phyloP scores from a whole-genome alignment of 2,888 invertebrate genomes.

The Hydropsyche betteni region DNA sequence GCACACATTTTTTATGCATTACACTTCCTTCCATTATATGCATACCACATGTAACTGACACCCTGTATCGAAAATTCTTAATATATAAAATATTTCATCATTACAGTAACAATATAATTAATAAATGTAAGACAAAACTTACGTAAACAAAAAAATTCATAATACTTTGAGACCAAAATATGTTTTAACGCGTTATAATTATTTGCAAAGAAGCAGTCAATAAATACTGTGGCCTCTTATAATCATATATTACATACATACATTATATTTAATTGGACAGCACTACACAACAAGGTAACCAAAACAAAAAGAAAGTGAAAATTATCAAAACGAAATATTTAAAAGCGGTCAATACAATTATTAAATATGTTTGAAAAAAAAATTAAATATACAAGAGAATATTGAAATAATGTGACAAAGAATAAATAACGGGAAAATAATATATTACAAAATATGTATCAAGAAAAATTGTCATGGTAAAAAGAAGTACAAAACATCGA shows the following conservation, averaged over 20 bases:
- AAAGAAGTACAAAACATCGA: neutral
- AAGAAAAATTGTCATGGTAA: slow-evolving; percentile 8
- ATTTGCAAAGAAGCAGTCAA: neutral
- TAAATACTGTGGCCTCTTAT: too few species aligned
- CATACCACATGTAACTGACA: slow-evolving; percentile 26
- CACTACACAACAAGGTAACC: too few species aligned
- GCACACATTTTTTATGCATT: slow-evolving; percentile 10
- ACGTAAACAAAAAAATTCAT: slow-evolving; percentile 12
- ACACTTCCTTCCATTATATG: neutral
- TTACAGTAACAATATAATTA: slow-evolving; percentile 19
- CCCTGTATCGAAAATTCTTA: slow-evolving; percentile 38
- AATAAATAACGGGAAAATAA: neutral
- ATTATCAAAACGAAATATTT: too few species aligned
- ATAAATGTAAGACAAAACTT: slow-evolving; percentile 32
- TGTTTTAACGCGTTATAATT: neutral
- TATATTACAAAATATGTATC: neutral
- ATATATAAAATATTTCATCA: slow-evolving; percentile 23
- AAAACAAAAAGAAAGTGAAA: too few species aligned
- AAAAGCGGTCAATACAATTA: too few species aligned
- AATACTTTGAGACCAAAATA: slow-evolving; percentile 29
- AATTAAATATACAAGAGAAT: too few species aligned
- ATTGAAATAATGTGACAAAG: too few species aligned
- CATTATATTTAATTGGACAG: too few species aligned
- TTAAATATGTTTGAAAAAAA: too few species aligned
- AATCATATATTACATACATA: too few species aligned